Conservation (phyloP, 2,888 invertebrate genomes). For the Leptinotarsa juncta region DNA sequence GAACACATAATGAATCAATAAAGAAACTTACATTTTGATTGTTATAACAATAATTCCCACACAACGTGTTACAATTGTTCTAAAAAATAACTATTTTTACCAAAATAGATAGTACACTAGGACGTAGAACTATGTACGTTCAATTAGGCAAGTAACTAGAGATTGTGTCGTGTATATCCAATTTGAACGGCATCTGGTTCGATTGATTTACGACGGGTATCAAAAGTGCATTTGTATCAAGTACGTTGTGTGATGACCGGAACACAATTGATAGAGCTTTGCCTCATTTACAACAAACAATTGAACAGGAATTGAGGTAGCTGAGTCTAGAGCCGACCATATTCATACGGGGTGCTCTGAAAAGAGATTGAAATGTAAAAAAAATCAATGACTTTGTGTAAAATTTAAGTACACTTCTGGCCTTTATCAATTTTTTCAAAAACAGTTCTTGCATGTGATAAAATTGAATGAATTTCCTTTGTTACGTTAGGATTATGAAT, state of each 20-base stretch:
- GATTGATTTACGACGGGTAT: conserved; percentile 37
- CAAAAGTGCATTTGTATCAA: neutral
- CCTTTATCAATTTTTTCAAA: too few species aligned
- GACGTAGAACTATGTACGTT: conserved; percentile 35
- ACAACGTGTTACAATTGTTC: conserved; percentile 21
- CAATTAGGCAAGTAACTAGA: conserved; percentile 37
- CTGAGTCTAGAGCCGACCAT: neutral
- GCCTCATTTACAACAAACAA: neutral
- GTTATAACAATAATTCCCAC: conserved; percentile 24
- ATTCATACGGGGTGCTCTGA: too few species aligned
- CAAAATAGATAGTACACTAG: conserved; percentile 38
- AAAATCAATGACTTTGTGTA: too few species aligned
- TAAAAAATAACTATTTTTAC: conserved; percentile 35
- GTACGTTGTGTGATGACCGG: neutral
- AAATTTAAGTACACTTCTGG: too few species aligned
- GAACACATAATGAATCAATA: too few species aligned
- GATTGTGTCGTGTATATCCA: conserved; percentile 38
- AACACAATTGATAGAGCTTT: neutral
- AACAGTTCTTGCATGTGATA: too few species aligned
- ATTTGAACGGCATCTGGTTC: conserved; percentile 27
- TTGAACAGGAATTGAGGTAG: neutral
- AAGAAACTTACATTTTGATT: conserved; percentile 7
- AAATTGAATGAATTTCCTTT: too few species aligned
- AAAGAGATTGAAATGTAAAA: too few species aligned
- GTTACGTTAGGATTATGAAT: too few species aligned